Evolutionary conservation across 2,888 invertebrate species (phyloP), one percentile per base, ranked within the genome.

Genomic region (Leptinotarsa tumamoca): DNA sequence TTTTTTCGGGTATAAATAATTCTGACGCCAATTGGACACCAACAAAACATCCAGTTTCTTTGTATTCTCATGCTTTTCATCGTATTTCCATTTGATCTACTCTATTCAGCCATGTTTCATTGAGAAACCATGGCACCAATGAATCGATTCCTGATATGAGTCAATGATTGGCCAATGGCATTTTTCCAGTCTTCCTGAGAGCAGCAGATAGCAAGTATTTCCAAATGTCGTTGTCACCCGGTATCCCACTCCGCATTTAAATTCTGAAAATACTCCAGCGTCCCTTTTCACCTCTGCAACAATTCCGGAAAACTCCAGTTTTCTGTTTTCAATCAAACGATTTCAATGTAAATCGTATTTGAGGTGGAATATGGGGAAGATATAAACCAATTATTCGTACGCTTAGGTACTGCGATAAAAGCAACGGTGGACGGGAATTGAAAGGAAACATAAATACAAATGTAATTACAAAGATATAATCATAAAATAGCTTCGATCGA

Each of bases 381-480:
- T 71, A 76, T 80, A 80, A 79, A 67, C 74, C 76, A 80, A 80
- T 80, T 80, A 79, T 77, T 67, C 68, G 63, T 75, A 67, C 79
- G 78, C 75, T 69, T 43, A 63, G 63, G n/a, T 63, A 43, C 63
- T n/a, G 63, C 33, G 63, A 63, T 63, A 63, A 33, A 33, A 43
- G 63, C 33, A 33, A 27, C n/a, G 43, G 63, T 33, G 43, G 43
- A 63, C 58, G 63, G 17, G 43, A 33, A 63, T 33, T 63, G 63
- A 71, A 73, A 75, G 77, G 76, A 79, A 79, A 84, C 83, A 84
- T 83, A 84, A 85, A 84, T 85, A 85, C 84, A 84, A 85, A 84
- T 84, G 83, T 83, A 85, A 85, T 85, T 85, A 85, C 84, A 82
- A 78, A 83, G 84, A 85, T 84, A 82, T 83, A 84, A 85, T 85